Base-by-base conservation (phyloP, 2,888 invertebrate genomes). In the Oligia strigilis region DNA sequence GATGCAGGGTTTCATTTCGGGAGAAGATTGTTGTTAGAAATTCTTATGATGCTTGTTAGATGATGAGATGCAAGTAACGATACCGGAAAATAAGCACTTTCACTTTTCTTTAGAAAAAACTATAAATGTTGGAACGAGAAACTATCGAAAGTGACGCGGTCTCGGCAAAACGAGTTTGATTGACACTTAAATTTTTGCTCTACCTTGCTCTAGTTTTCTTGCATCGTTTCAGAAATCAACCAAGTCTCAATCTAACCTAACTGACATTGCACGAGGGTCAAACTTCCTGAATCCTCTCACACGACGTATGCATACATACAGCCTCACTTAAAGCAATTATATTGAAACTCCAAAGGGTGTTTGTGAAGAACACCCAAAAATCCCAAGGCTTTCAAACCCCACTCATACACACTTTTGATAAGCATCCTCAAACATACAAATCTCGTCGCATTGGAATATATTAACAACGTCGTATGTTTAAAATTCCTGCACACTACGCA, bases 401-500 rank as follows among this genome's bases (percentile, higher is more conserved):
- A 81, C 88, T 88, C 84, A 78, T 86, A 88, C 81, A 84, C 85
- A 82, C 88, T 89, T 74, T 80, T 80, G 80, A 77, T 80, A 87
- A 86, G 88, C 80, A 81, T 80, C 79, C 85, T 85, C 85, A 70
- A 87, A 86, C 81, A 89, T 82, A 87, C 89, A 89, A 88, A 90
- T 87, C 88, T 89, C 84, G 74, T 79, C 85, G 87, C 88, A 87
- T 87, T 85, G 88, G 89, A 88, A 92, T 92, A 92, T 91, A 81
- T 81, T 89, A 90, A 89, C 91, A 90, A 91, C 92, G 89, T 90
- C 89, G 91, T 92, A 90, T 92, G 93, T 93, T 94, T 93, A 92
- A 95, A 95, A 95, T 93, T 95, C 95, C 92, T 92, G 92, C 93
- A 91, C 91, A 93, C 92, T 90, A 91, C 88, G 90, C 90, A 91